Evolutionary conservation across 2,888 invertebrate species (phyloP).

Genomic region (Dorcus hopei): DNA sequence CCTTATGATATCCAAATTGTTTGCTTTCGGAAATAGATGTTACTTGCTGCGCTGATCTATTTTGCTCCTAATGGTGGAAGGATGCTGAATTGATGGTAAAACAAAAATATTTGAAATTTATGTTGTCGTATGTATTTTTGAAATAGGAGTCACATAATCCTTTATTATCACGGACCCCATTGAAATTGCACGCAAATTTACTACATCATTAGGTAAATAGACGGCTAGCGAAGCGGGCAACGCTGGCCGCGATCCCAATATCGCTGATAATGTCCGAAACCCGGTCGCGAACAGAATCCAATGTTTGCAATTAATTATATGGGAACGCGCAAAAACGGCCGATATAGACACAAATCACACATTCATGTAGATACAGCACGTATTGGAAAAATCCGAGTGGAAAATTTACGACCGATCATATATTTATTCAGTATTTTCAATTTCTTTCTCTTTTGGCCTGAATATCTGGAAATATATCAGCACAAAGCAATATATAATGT

Average conservation of each 20-base stretch:
- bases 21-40: too few species aligned
- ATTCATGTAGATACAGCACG: slow-evolving; percentile 36
- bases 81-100: too few species aligned
- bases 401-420: slow-evolving; percentile 43
- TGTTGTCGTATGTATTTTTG: not conserved
- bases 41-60: too few species aligned
- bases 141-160: slow-evolving; percentile 10
- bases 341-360: slow-evolving; percentile 40
- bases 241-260: slow-evolving; percentile 34
- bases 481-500: slow-evolving; percentile 41
- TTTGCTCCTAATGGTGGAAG: too few species aligned
- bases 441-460: slow-evolving; percentile 32
- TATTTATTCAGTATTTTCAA: slow-evolving; percentile 45
- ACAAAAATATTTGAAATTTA: not conserved
- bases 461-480: slow-evolving; percentile 36
- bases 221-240: slow-evolving; percentile 25
- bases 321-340: slow-evolving; percentile 34
- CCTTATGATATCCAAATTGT: too few species aligned
- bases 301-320: slow-evolving; percentile 39
- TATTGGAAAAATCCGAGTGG: slow-evolving; percentile 39
- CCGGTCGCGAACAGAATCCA: slow-evolving; percentile 36
- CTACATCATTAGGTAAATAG: slow-evolving; percentile 46
- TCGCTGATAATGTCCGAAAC: slow-evolving; percentile 40
- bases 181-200: slow-evolving; percentile 43
- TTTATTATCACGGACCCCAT: slow-evolving; percentile 16